Base-by-base conservation (phyloP, 2,113 vertebrate genomes). In the Sphyrna mokarran region DNA sequence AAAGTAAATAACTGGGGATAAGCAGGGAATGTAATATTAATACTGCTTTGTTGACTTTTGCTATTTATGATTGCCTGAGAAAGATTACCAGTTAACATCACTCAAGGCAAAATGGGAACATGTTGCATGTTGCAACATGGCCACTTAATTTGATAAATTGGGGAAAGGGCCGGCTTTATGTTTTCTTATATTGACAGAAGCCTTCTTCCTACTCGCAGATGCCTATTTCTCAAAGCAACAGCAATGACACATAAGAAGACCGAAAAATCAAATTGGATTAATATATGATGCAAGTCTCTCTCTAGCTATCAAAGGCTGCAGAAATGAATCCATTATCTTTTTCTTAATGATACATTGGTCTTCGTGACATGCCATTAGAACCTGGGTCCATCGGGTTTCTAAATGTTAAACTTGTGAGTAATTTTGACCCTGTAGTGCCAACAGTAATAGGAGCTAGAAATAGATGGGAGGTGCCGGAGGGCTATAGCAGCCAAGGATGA, bases 71-170 rank as follows among this genome's bases (percentile, higher is more conserved):
- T 90, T 90, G 54, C 54, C 54, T 90, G 26, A 54, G 29, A 3
- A 90, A 90, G 54, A 63, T 90, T 33, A 61, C 13, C 33, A 61
- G 54, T 61, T 90, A 90, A 90, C 48, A 33, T 90, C 43, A 54
- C 48, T 89, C 87, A 90, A 13, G 54, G 54, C 87, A 90, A 90
- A 90, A 90, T 90, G 29, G 86, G 54, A 90, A 90, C 33, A 63
- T 16, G 54, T 33, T 61, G 23, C 8, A 61, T 18, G 87, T 61
- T 90, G 1, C 87, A 90, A 61, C 40, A 54, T 6, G 4, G 61
- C 54, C 29, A 90, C n/a, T 61, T 61, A 63, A 33, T 90, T 66
- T 37, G 54, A 94, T 69, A 37, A 43, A 69, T 37, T 40, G 14
- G 29, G 91, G 91, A 18, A 70, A 94, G 13, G 10, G 22, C 37